phyloP scores from a whole-genome alignment of 2,888 invertebrate species.

The Archaeoteleia sp. region DNA sequence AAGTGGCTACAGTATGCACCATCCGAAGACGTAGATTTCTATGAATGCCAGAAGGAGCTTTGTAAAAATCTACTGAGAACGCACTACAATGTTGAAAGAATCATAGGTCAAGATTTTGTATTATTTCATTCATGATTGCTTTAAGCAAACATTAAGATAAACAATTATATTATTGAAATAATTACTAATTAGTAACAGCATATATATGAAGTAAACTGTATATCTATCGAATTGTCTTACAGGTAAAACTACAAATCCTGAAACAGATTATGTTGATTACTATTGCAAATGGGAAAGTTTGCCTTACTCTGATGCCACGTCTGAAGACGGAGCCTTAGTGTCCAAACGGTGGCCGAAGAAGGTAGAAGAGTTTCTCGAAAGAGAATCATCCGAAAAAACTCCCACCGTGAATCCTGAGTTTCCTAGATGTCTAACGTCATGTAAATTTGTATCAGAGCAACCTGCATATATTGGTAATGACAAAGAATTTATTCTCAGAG shows the following conservation, averaged over 20 bases:
- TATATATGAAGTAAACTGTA: too few relatives aligned
- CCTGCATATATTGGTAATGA: constrained; percentile 90
- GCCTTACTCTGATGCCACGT: constrained; percentile 97
- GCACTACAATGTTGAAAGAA: too few relatives aligned
- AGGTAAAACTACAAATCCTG: constrained; percentile 84
- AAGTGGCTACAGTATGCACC: too few relatives aligned
- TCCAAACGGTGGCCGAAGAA: constrained; percentile 87
- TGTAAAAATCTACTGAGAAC: too few relatives aligned
- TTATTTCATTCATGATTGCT: too few relatives aligned
- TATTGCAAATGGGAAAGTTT: constrained; percentile 98
- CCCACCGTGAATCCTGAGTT: constrained; percentile 93
- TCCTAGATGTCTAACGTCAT: constrained; percentile 92
- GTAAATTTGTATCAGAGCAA: constrained; percentile 91
- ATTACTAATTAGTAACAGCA: too few relatives aligned
- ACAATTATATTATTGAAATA: constrained; percentile 5
- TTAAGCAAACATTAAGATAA: too few relatives aligned
- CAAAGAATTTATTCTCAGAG: constrained; percentile 85
- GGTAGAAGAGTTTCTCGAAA: constrained; percentile 88
- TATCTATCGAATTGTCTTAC: too few relatives aligned
- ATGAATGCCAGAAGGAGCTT: too few relatives aligned
- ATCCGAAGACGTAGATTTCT: too few relatives aligned
- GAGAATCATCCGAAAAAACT: constrained; percentile 92
- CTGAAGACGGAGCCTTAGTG: constrained; percentile 95
- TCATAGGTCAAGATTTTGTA: too few relatives aligned
- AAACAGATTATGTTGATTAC: constrained; percentile 90